Percentiles rank a stretch among this genome's conserved stretches.
Evolutionary conservation across 2,888 invertebrate genomes (phyloP).

Genomic region (Nymphalis polychloros): DNA sequence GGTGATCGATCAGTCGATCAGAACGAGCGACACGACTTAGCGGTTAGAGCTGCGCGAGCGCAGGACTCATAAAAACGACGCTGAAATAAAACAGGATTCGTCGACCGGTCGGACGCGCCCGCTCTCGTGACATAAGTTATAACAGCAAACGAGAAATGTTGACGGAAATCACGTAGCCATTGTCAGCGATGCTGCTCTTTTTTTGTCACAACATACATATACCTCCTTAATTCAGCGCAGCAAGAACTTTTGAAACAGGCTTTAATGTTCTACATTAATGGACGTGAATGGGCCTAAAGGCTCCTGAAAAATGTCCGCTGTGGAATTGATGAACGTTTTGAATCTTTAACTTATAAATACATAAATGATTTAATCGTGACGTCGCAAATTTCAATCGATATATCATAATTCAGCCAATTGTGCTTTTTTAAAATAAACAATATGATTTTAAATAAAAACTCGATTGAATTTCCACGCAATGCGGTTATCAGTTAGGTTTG

Average conservation of each 20-base stretch:
- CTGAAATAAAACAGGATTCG: conserved; percentile 51
- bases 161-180: conserved; percentile 55
- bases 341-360: conserved; percentile 18
- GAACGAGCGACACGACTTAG: conserved; percentile 1
- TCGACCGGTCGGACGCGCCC: conserved; percentile 45
- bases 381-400: neutral
- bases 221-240: conserved; percentile 22
- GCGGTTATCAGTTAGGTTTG: conserved; percentile 58
- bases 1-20: conserved; percentile 7
- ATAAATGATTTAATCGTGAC: neutral
- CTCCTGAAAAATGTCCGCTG: conserved; percentile 19
- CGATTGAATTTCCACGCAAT: conserved; percentile 44
- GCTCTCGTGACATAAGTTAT: conserved; percentile 35
- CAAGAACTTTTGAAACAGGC: conserved; percentile 26
- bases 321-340: conserved; percentile 18
- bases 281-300: conserved; percentile 26
- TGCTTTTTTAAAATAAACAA: neutral
- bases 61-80: conserved; percentile 46
- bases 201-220: conserved; percentile 27
- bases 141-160: conserved; percentile 47
- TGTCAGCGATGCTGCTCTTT: conserved; percentile 33
- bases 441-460: conserved; percentile 21
- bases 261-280: conserved; percentile 1
- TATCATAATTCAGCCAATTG: neutral
- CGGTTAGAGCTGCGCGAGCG: conserved; percentile 8